A percentile compares a stretch with the other conserved stretches of the same genome.
Conservation (phyloP, 2,888 invertebrate genomes). For the Harpalus rufipes region DNA sequence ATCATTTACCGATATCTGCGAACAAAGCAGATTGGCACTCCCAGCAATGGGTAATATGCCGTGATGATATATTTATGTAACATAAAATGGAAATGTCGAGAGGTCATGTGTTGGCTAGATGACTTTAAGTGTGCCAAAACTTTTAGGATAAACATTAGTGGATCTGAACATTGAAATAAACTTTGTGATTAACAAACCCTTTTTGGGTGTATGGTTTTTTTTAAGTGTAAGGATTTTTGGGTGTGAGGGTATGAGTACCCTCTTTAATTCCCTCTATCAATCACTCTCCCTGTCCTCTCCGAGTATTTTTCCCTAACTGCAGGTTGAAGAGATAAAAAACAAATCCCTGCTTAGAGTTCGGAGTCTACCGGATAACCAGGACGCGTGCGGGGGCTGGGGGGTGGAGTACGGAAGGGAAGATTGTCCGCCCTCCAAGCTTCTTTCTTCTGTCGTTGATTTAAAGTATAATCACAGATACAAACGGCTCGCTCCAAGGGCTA, state of each 20-base stretch:
- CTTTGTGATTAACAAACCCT: no score
- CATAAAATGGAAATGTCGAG: no score
- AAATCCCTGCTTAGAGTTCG: conserved; percentile 30
- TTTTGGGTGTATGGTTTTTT: no score
- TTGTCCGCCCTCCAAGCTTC: conserved; percentile 36
- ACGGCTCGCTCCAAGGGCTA: conserved; percentile 57
- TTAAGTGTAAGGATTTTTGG: no score
- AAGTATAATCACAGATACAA: conserved; percentile 67
- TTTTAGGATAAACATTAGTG: no score
- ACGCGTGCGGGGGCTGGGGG: background rate
- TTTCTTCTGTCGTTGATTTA: conserved; percentile 63
- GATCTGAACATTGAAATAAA: no score
- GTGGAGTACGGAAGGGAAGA: conserved; percentile 11
- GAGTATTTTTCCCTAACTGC: conserved; percentile 1
- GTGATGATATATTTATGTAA: no score
- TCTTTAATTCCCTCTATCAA: background rate
- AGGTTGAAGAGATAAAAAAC: conserved; percentile 60
- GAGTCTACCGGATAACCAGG: background rate
- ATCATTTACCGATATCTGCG: no score
- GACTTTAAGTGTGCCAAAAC: no score
- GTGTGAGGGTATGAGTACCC: background rate
- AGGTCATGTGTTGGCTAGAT: no score
- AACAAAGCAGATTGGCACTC: no score
- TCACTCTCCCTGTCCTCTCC: background rate
- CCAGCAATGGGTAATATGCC: no score